Conservation (phyloP, 2,888 invertebrate species). For the Xylophagus ater region DNA sequence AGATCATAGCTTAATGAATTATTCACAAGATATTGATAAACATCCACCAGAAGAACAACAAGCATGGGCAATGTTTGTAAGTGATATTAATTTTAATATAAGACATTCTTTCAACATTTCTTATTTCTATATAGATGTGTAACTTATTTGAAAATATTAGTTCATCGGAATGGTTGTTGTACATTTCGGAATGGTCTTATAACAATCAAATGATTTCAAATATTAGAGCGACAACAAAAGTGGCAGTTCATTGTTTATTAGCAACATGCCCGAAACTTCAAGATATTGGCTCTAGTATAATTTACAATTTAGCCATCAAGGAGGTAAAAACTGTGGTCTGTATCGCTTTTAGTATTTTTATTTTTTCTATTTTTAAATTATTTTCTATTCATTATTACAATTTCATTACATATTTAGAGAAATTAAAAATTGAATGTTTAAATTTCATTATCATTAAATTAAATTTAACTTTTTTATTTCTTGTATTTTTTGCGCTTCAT, state of each 20-base stretch:
- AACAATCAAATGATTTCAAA: constrained; percentile 69
- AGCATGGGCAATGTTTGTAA: constrained; percentile 68
- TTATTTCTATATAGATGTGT: constrained; percentile 51
- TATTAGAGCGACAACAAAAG: constrained; percentile 82
- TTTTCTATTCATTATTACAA: no score
- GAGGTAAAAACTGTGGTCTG: constrained; percentile 96
- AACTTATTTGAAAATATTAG: constrained; percentile 83
- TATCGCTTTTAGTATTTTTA: constrained; percentile 42
- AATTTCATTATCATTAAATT: no score
- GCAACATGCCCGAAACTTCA: constrained; percentile 60
- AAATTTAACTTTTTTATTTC: no score
- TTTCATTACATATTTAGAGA: no score
- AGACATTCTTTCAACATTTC: not conserved
- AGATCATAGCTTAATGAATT: constrained; percentile 81
- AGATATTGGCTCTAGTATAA: constrained; percentile 72
- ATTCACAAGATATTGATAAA: constrained; percentile 68
- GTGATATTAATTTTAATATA: constrained; percentile 26
- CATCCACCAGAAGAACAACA: constrained; percentile 63
- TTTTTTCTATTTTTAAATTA: no score
- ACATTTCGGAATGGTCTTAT: constrained; percentile 85
- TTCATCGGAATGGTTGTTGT: constrained; percentile 85
- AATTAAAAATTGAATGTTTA: no score
- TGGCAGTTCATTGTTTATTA: constrained; percentile 74
- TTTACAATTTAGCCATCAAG: constrained; percentile 87
- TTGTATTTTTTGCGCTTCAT: no score